phyloP scores from a whole-genome alignment of 2,888 invertebrate species.

The Therioaphis trifolii region DNA sequence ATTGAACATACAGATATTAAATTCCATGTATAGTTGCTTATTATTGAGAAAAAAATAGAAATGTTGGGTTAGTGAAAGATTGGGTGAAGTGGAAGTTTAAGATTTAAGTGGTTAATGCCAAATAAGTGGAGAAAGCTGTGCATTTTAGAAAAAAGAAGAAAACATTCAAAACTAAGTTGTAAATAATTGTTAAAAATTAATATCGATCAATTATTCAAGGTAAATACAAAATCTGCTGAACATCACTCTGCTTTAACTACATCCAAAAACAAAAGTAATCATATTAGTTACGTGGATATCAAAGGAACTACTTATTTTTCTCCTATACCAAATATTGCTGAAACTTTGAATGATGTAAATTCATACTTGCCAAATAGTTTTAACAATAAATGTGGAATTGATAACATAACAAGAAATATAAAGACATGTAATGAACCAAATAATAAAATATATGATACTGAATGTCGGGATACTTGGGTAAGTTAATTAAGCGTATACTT shows the following conservation, averaged over 20 bases:
- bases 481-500: background rate
- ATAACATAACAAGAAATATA: background rate
- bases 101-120: too few relatives aligned
- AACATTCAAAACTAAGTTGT: background rate
- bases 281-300: slow-evolving; percentile 46
- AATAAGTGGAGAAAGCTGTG: too few relatives aligned
- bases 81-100: too few relatives aligned
- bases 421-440: slow-evolving; percentile 7
- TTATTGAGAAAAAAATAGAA: too few relatives aligned
- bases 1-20: too few relatives aligned
- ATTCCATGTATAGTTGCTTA: too few relatives aligned
- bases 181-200: background rate
- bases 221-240: background rate
- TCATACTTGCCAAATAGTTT: background rate
- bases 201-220: slow-evolving; percentile 26
- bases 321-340: background rate
- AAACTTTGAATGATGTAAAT: slow-evolving; percentile 34
- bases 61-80: too few relatives aligned
- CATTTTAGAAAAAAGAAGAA: too few relatives aligned
- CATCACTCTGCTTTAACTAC: background rate
- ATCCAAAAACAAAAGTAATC: slow-evolving; percentile 6
- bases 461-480: background rate
- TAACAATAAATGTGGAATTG: slow-evolving; percentile 1
- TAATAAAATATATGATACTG: background rate
- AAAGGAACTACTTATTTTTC: slow-evolving; percentile 58